Conservation (phyloP, 2,888 invertebrate species). For the Diadromus collaris region DNA sequence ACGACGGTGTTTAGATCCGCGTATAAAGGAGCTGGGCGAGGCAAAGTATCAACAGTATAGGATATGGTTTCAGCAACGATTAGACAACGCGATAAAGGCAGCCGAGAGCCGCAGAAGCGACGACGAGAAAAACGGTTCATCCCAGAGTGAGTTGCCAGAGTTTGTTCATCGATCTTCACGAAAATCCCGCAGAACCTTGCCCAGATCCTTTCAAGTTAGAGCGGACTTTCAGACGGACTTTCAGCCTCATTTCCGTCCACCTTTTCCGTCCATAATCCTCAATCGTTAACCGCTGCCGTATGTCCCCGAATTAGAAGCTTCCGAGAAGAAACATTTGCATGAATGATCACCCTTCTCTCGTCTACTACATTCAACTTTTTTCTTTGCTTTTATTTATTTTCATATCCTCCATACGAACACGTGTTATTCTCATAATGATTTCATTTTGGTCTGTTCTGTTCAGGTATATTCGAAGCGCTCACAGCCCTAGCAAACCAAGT, state of each 20-base stretch:
- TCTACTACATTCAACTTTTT: neutral
- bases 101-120: conserved; percentile 81
- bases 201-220: conserved; percentile 32
- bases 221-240: neutral
- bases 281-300: conserved; percentile 19
- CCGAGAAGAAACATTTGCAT: conserved; percentile 60
- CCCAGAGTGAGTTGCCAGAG: conserved; percentile 71
- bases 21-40: conserved; percentile 87
- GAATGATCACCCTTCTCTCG: conserved; percentile 54
- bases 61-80: conserved; percentile 90
- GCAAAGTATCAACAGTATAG: conserved; percentile 87
- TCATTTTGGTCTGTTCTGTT: conserved; percentile 79
- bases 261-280: conserved; percentile 6
- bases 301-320: conserved; percentile 7
- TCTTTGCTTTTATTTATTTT: conserved; percentile 15
- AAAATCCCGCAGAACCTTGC: conserved; percentile 37
- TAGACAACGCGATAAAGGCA: conserved; percentile 93
- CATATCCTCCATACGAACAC: conserved; percentile 41
- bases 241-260: neutral
- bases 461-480: conserved; percentile 79
- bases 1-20: conserved; percentile 85
- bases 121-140: conserved; percentile 64
- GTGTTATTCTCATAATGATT: conserved; percentile 62
- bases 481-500: conserved; percentile 78
- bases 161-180: conserved; percentile 24